These are phyloP conservation scores for Dicyrtomina minuta DNA, from an alignment of 2,888 invertebrate genomes.

Conservation along the genomic window DNA sequence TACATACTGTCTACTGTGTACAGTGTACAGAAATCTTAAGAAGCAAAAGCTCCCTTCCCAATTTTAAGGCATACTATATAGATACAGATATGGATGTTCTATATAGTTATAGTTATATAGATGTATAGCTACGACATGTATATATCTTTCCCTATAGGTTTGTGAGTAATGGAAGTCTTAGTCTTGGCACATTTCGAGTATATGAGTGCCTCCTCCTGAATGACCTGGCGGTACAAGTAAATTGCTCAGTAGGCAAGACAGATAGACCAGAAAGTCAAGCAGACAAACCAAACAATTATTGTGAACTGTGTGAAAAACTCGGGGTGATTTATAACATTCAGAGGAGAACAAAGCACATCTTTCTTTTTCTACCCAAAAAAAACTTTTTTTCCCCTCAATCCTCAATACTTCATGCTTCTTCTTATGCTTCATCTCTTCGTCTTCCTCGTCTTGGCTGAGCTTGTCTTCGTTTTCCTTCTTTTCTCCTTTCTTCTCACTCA, in stretches of 20 bases:
- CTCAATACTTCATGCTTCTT: not conserved
- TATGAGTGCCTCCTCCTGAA: slow-evolving; percentile 8
- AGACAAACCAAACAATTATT: slow-evolving; percentile 47
- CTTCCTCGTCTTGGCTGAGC: slow-evolving; percentile 5
- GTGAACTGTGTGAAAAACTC: slow-evolving; percentile 38
- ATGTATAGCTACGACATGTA: too few species aligned
- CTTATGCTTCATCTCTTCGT: slow-evolving; percentile 14
- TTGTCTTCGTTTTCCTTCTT: not conserved
- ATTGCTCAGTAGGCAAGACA: slow-evolving; percentile 30
- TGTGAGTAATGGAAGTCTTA: slow-evolving; percentile 21
- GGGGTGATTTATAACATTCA: slow-evolving; percentile 42
- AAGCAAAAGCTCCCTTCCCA: too few species aligned
- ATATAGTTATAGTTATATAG: too few species aligned
- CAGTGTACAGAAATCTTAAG: too few species aligned
- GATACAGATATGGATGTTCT: too few species aligned
- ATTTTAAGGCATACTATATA: not conserved
- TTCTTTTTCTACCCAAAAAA: slow-evolving; percentile 17
- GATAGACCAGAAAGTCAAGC: slow-evolving; percentile 32
- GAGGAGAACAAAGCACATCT: slow-evolving; percentile 38
- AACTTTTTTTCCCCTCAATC: slow-evolving; percentile 12
- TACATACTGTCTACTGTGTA: too few species aligned
- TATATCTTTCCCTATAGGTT: too few species aligned
- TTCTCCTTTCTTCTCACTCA: slow-evolving; percentile 18
- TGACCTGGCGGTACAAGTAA: slow-evolving; percentile 29
- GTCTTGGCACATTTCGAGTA: slow-evolving; percentile 23